Conservation (phyloP, 2,113 vertebrate genomes). For the Amphilophus citrinellus region DNA sequence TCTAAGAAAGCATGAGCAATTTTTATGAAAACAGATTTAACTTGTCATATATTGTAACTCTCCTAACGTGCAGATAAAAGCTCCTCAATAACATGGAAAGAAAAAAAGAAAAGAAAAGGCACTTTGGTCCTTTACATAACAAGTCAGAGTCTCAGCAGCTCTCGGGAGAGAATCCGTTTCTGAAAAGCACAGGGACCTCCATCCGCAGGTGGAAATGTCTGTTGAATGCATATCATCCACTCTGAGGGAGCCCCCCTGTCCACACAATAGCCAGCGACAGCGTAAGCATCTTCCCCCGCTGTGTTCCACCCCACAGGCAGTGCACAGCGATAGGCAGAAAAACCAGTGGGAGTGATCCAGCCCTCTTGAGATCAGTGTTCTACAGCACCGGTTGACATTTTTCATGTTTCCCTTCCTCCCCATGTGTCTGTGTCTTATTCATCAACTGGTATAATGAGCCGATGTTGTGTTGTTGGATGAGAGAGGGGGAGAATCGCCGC, state of each 20-base stretch:
- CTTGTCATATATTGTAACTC: constrained; percentile 24
- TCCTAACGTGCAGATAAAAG: constrained; percentile 36
- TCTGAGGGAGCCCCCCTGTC: constrained; percentile 61
- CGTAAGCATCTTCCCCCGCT: constrained; percentile 71
- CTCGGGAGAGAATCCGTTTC: constrained; percentile 55
- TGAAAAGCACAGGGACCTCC: constrained; percentile 58
- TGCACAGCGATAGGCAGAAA: constrained; percentile 65
- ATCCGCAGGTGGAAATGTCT: constrained; percentile 61
- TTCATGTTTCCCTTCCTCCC: constrained; percentile 57
- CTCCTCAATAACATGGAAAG: constrained; percentile 40
- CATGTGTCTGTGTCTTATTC: constrained; percentile 53
- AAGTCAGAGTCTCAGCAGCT: constrained; percentile 58
- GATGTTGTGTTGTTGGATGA: constrained; percentile 45
- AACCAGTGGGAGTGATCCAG: constrained; percentile 78
- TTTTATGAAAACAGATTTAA: constrained; percentile 3
- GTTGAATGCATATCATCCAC: constrained; percentile 66
- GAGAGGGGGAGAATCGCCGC: constrained; percentile 37
- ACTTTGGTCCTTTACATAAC: constrained; percentile 70
- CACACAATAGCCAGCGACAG: constrained; percentile 73
- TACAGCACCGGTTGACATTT: constrained; percentile 70
- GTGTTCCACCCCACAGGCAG: constrained; percentile 61
- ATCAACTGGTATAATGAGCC: constrained; percentile 52
- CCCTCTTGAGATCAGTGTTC: constrained; percentile 67
- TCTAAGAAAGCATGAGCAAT: constrained; percentile 24
- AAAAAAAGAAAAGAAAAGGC: constrained; percentile 45